These are phyloP conservation scores for Urocynchramus pylzowi DNA, from an alignment of 2,113 vertebrate species.

Conservation along the genomic window DNA sequence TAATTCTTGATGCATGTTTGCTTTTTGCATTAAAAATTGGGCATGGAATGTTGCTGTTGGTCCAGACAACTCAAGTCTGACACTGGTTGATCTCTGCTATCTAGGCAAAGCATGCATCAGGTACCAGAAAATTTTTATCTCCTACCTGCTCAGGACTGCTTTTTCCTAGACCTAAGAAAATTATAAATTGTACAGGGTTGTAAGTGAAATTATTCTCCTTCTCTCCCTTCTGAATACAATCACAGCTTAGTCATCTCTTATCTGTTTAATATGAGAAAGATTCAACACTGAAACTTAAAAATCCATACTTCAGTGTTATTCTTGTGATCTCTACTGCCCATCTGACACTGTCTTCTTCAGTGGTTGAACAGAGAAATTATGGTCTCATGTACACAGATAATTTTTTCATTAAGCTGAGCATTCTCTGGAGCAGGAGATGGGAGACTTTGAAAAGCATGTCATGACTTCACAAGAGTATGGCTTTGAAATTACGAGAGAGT, in stretches of 20 bases:
- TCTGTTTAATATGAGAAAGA: not conserved
- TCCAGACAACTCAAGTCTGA: not conserved
- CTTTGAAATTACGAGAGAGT: not conserved
- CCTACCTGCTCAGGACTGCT: not conserved
- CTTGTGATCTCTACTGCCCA: not conserved
- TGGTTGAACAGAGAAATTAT: not conserved
- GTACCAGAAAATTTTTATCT: not conserved
- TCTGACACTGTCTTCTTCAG: not conserved
- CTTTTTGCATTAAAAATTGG: not conserved
- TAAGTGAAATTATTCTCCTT: not conserved
- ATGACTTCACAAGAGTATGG: not conserved
- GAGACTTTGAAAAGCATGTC: not conserved
- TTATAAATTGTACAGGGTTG: not conserved
- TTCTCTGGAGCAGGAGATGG: not conserved
- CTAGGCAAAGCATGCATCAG: not conserved
- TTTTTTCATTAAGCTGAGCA: not conserved
- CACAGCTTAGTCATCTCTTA: not conserved
- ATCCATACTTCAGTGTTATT: not conserved
- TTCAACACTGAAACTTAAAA: not conserved
- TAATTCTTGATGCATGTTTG: not conserved
- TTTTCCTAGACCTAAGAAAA: not conserved
- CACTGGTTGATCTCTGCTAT: not conserved
- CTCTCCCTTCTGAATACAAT: not conserved
- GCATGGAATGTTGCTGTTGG: not conserved
- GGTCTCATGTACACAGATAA: not conserved